Evolutionary conservation across 2,113 vertebrate species (phyloP).

Genomic region (Antechinus flavipes): DNA sequence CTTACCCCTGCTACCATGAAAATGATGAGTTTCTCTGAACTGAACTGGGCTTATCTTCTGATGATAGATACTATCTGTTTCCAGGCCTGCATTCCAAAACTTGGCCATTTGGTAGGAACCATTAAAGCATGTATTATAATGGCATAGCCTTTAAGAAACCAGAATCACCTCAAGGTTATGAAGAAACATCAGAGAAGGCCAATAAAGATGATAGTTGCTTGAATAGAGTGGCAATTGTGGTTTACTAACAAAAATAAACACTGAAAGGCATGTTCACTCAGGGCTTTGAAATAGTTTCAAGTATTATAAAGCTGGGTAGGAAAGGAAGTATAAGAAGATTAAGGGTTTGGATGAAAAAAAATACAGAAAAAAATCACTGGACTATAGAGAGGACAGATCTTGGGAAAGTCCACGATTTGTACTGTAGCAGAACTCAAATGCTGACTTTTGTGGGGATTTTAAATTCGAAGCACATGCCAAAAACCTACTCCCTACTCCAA

Average conservation of each 20-base stretch:
- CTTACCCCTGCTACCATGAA: neutral
- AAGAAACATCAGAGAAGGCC: neutral
- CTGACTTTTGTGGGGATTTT: neutral
- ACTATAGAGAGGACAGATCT: neutral
- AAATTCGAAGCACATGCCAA: neutral
- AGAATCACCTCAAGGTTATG: neutral
- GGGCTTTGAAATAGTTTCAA: neutral
- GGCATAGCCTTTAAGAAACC: neutral
- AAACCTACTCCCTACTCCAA: neutral
- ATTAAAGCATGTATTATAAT: neutral
- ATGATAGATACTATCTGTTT: neutral
- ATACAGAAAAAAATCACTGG: neutral
- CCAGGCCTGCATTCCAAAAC: neutral
- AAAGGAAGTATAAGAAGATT: neutral
- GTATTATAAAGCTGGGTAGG: neutral
- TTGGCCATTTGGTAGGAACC: neutral
- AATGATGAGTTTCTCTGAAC: neutral
- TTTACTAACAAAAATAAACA: neutral
- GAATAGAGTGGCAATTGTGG: conserved; percentile 15
- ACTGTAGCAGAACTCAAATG: neutral
- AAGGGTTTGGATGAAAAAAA: neutral
- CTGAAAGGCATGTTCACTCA: neutral
- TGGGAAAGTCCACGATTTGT: neutral
- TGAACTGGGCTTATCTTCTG: neutral
- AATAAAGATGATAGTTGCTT: neutral